phyloP scores from a whole-genome alignment of 2,888 invertebrate species.

The Aphodius granarius region DNA sequence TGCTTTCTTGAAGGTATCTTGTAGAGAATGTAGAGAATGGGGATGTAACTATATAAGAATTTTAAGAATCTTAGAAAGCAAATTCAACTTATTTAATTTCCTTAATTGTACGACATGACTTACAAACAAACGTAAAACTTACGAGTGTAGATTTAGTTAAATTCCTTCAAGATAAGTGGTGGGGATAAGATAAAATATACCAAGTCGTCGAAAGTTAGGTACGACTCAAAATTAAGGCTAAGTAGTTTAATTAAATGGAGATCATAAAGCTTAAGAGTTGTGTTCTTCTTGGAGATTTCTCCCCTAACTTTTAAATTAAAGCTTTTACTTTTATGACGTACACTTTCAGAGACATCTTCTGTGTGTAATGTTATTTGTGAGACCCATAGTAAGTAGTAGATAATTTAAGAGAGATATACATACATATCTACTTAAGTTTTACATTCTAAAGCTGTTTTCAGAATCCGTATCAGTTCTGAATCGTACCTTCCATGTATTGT shows the following conservation, averaged over 20 bases:
- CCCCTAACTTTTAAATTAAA: conserved; percentile 9
- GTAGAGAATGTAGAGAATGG: too few species aligned
- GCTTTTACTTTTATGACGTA: background rate
- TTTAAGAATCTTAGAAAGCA: background rate
- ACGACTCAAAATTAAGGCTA: conserved; percentile 8
- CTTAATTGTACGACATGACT: background rate
- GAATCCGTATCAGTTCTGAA: too few species aligned
- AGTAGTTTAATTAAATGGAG: conserved; percentile 12
- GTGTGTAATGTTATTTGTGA: background rate
- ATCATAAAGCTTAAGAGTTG: conserved; percentile 2
- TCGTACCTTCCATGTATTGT: too few species aligned
- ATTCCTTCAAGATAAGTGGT: background rate
- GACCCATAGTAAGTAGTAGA: too few species aligned
- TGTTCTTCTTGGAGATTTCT: background rate
- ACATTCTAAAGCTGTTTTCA: too few species aligned
- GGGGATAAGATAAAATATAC: conserved; percentile 1
- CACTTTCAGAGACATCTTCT: background rate
- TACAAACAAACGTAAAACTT: background rate
- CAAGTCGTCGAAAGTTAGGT: background rate
- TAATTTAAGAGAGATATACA: too few species aligned
- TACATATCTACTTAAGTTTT: too few species aligned
- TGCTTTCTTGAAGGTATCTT: too few species aligned
- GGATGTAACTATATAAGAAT: background rate
- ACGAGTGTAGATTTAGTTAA: background rate
- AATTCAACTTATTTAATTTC: background rate